Percentiles rank a stretch among this genome's conserved stretches.
Evolutionary conservation across 2,113 vertebrate genomes (phyloP).

Genomic region (Loxodonta africana): DNA sequence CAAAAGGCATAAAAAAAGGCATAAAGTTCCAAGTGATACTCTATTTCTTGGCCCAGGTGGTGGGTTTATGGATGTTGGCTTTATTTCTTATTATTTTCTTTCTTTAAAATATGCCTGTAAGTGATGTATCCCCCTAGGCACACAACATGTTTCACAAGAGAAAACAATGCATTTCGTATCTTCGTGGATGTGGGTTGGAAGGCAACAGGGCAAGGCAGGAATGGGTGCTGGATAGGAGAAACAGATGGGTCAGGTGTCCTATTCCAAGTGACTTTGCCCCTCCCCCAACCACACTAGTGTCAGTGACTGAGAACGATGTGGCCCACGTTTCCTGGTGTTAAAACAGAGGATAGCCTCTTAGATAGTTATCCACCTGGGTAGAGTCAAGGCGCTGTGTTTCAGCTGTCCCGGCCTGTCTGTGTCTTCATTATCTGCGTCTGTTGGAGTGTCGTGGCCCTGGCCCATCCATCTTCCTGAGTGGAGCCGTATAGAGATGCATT

Average conservation of each 20-base stretch:
- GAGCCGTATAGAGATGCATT: background rate
- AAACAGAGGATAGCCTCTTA: no score
- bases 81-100: accelerated
- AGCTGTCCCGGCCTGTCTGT: accelerated
- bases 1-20: no score
- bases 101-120: no score
- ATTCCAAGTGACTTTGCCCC: accelerated
- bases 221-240: accelerated
- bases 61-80: accelerated
- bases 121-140: accelerated
- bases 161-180: accelerated
- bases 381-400: accelerated
- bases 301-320: accelerated
- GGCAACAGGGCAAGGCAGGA: accelerated
- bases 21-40: accelerated
- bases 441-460: accelerated
- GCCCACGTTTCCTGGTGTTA: background rate
- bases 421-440: background rate
- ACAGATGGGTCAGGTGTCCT: background rate
- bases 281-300: accelerated
- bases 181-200: accelerated
- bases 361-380: accelerated
- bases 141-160: background rate
- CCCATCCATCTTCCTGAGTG: background rate
- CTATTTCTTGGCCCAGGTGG: accelerated